phyloP scores from a whole-genome alignment of 1,140 invertebrate genomes.

The Nomia melanderi region DNA sequence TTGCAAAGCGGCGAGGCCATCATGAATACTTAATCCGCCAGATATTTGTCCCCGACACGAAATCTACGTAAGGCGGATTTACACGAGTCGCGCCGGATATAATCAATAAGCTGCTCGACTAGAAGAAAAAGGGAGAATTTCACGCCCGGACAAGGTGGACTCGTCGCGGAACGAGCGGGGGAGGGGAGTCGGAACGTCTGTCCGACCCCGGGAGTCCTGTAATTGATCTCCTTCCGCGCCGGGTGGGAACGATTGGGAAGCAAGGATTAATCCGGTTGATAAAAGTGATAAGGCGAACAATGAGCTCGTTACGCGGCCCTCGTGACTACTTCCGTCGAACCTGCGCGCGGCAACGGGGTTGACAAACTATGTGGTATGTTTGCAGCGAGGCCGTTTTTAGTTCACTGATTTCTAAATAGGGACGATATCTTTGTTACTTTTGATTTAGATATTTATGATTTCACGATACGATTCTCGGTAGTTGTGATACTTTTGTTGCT shows the following conservation, averaged over 20 bases:
- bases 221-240: conserved; percentile 53
- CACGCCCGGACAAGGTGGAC: conserved; percentile 6
- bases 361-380: neutral
- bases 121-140: neutral
- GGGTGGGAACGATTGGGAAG: conserved; percentile 20
- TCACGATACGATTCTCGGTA: too few species aligned
- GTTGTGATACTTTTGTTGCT: too few species aligned
- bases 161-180: too few species aligned
- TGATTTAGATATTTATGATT: too few species aligned
- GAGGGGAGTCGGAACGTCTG: too few species aligned
- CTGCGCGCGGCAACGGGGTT: conserved; percentile 1
- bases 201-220: neutral
- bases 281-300: conserved; percentile 62
- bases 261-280: conserved; percentile 59
- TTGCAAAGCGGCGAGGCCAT: conserved; percentile 7
- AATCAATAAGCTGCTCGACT: conserved; percentile 7
- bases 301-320: conserved; percentile 55
- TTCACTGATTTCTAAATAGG: too few species aligned
- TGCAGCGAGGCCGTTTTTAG: neutral
- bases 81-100: neutral
- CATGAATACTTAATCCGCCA: conserved; percentile 26
- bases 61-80: neutral
- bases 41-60: conserved; percentile 23
- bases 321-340: neutral
- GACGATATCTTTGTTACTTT: too few species aligned